Evolutionary conservation across 37 sponge, comb jelly and placozoan genomes (phyloP).

Genomic region (Chondrilla cf. caribensis): DNA sequence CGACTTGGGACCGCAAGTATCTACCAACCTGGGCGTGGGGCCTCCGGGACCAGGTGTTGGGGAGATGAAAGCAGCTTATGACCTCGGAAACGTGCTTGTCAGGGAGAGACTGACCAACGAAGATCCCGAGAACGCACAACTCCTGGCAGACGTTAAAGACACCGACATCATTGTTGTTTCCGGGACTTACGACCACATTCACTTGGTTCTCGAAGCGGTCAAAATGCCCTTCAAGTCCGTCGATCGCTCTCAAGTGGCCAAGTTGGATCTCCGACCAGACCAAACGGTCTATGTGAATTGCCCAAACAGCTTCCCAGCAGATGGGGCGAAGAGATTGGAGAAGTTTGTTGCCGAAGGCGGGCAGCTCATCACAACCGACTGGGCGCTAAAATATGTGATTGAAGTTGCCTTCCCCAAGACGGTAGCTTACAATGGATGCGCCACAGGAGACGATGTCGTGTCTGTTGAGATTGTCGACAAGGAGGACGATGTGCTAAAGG

Average conservation of each 20-base stretch:
- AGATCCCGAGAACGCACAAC: slow-evolving; percentile 55
- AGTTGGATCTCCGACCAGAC: slow-evolving; percentile 63
- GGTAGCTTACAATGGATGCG: slow-evolving; percentile 46
- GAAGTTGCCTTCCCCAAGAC: slow-evolving; percentile 70
- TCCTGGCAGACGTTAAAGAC: slow-evolving; percentile 57
- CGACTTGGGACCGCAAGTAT: neutral
- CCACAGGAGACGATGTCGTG: slow-evolving; percentile 76
- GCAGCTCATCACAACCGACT: slow-evolving; percentile 79
- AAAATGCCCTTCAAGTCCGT: slow-evolving; percentile 55
- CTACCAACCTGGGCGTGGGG: neutral
- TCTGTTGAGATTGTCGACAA: slow-evolving; percentile 70
- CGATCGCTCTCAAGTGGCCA: slow-evolving; percentile 14
- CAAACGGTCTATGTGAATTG: slow-evolving; percentile 83
- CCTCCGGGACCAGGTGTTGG: slow-evolving; percentile 26
- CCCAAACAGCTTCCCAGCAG: slow-evolving; percentile 46
- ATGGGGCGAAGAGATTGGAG: slow-evolving; percentile 46
- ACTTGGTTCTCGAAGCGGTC: slow-evolving; percentile 63
- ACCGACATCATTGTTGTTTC: slow-evolving; percentile 67
- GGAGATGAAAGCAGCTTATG: slow-evolving; percentile 71
- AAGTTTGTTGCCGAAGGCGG: slow-evolving; percentile 65
- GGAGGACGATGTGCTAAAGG: slow-evolving; percentile 64
- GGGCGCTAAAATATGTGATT: slow-evolving; percentile 71
- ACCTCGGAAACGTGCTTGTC: slow-evolving; percentile 48
- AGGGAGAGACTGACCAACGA: slow-evolving; percentile 54
- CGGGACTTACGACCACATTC: slow-evolving; percentile 80